Evolutionary conservation across 2,113 vertebrate genomes (phyloP).

Genomic region (Cnemophilus loriae): DNA sequence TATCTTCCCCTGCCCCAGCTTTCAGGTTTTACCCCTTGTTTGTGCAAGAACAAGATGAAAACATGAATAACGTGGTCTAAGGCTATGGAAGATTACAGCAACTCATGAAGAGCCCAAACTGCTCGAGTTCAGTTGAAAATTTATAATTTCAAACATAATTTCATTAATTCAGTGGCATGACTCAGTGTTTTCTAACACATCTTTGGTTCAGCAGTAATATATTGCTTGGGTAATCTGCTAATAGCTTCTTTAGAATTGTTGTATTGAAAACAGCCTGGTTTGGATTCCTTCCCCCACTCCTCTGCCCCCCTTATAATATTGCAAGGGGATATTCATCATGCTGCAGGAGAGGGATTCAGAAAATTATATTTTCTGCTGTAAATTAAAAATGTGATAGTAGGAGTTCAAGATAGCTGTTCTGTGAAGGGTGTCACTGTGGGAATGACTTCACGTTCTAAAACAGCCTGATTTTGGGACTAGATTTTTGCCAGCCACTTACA

Average conservation of each 20-base stretch:
- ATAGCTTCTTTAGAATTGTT: background rate
- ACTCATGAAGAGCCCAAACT: background rate
- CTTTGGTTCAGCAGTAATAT: background rate
- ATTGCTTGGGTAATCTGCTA: constrained; percentile 22
- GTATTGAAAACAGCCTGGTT: background rate
- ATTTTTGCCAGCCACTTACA: background rate
- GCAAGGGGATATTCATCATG: background rate
- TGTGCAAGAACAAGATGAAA: background rate
- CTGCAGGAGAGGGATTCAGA: background rate
- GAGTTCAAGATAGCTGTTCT: background rate
- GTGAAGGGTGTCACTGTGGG: background rate
- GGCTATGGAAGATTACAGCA: background rate
- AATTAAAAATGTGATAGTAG: background rate
- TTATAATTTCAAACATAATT: constrained; percentile 13
- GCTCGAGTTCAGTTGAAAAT: background rate
- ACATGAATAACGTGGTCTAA: background rate
- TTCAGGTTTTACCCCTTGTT: background rate
- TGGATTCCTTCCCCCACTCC: background rate
- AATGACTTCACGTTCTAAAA: background rate
- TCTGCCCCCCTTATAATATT: background rate
- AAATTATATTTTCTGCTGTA: background rate
- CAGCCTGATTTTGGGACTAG: background rate
- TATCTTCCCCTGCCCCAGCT: accelerated
- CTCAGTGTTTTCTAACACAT: background rate
- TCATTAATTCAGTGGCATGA: constrained; percentile 22